Evolutionary conservation across 2,797 vertebrate species (phyloP).

Genomic region (Fundulus diaphanus): DNA sequence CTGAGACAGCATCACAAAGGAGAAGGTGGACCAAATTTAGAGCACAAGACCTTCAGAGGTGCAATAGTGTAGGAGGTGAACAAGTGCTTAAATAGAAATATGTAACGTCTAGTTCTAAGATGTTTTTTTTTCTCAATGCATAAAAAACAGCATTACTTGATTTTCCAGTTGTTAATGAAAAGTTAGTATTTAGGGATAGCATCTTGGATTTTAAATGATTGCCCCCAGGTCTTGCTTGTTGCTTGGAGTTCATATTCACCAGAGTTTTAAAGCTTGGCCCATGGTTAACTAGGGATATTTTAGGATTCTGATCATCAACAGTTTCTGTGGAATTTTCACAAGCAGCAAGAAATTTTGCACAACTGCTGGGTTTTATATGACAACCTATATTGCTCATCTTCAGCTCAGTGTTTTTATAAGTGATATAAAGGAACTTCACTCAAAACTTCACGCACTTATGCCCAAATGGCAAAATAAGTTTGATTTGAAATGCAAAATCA

Average conservation of each 20-base stretch:
- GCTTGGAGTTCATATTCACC: conserved; percentile 8
- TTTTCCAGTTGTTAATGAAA: not conserved
- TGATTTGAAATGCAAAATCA: conserved; percentile 2
- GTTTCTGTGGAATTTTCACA: not conserved
- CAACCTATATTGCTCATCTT: not conserved
- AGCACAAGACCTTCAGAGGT: conserved; percentile 58
- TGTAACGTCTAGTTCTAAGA: conserved; percentile 35
- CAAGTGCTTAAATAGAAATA: conserved; percentile 56
- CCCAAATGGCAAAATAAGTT: not conserved
- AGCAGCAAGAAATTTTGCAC: conserved; percentile 3
- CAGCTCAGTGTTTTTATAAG: not conserved
- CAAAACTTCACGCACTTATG: not conserved
- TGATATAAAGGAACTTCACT: no score
- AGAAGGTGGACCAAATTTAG: conserved; percentile 61
- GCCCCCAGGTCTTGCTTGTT: not conserved
- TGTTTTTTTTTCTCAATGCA: conserved; percentile 30
- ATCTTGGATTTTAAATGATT: conserved; percentile 10
- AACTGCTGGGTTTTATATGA: not conserved
- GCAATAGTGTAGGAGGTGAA: conserved; percentile 66
- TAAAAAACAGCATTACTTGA: conserved; percentile 2
- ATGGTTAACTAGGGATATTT: conserved; percentile 15
- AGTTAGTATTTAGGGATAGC: not conserved
- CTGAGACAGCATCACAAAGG: conserved; percentile 55
- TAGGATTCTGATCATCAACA: conserved; percentile 10
- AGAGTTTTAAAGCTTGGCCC: not conserved